Evolutionary conservation across 2,888 invertebrate genomes (phyloP).

Genomic region (Mythimna vitellina): DNA sequence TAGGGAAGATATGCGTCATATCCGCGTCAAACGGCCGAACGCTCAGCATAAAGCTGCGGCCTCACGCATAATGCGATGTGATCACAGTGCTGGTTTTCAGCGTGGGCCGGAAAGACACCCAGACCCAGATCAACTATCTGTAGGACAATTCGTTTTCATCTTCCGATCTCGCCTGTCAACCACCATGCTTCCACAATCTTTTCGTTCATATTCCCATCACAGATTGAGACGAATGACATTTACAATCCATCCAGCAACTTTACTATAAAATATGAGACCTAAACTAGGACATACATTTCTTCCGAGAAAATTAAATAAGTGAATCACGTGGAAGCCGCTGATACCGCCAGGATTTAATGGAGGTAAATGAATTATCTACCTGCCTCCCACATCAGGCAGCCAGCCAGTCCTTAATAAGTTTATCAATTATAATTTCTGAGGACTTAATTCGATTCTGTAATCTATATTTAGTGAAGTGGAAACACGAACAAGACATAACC

Average conservation of each 20-base stretch:
- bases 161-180: neutral
- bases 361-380: slow-evolving; percentile 34
- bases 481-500: slow-evolving; percentile 21
- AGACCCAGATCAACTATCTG: too few relatives aligned
- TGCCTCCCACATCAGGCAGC: neutral
- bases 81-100: too few relatives aligned
- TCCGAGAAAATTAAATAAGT: slow-evolving; percentile 14
- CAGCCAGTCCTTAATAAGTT: slow-evolving; percentile 11
- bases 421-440: slow-evolving; percentile 34
- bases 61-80: too few relatives aligned
- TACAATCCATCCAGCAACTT: neutral
- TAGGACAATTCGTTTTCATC: neutral
- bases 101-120: too few relatives aligned
- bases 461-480: slow-evolving; percentile 21
- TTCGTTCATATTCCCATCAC: too few relatives aligned
- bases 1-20: too few relatives aligned
- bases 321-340: neutral
- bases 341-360: slow-evolving; percentile 16
- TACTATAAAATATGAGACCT: neutral
- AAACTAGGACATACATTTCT: slow-evolving; percentile 9
- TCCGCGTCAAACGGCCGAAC: too few relatives aligned
- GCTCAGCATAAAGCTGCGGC: too few relatives aligned
- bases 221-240: too few relatives aligned
- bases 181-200: too few relatives aligned
- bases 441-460: slow-evolving; percentile 25